These are phyloP conservation scores for Xiphophorus couchianus DNA, from an alignment of 2,113 vertebrate genomes.

Conservation along the genomic window DNA sequence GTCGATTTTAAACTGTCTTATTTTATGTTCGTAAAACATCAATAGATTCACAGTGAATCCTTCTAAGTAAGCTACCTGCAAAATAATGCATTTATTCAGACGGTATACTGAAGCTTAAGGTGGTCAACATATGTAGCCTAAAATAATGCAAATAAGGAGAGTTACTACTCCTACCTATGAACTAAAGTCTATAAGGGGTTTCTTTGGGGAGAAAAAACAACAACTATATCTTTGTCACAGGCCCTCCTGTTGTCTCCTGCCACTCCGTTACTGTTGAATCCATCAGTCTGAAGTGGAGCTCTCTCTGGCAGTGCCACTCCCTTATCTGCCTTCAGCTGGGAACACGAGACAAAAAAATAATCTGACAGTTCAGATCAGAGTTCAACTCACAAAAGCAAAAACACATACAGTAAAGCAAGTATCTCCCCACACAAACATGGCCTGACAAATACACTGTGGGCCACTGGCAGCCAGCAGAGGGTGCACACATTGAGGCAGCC, in stretches of 20 bases:
- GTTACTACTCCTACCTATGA: background rate
- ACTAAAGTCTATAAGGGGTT: background rate
- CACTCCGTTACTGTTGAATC: conserved; percentile 17
- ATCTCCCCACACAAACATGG: background rate
- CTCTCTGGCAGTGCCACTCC: conserved; percentile 42
- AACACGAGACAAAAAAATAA: conserved; percentile 55
- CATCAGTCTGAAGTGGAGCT: conserved; percentile 43
- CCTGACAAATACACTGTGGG: background rate
- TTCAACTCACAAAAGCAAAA: conserved; percentile 22
- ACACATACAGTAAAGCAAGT: conserved; percentile 18
- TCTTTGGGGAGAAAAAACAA: background rate
- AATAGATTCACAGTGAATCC: background rate
- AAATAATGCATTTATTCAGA: background rate
- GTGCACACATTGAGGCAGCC: conserved; percentile 61
- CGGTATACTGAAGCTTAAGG: background rate
- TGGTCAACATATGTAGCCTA: background rate
- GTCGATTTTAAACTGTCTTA: no score
- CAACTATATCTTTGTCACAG: background rate
- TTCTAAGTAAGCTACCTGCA: background rate
- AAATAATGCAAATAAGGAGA: background rate
- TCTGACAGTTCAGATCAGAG: conserved; percentile 56
- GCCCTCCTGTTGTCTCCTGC: background rate
- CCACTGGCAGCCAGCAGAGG: conserved; percentile 59
- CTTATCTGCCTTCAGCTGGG: conserved; percentile 49
- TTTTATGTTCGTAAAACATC: no score